Percentiles rank a stretch among this genome's conserved stretches.
phyloP scores from a whole-genome alignment of 2,797 vertebrate genomes.

The Enteromius anoplus region DNA sequence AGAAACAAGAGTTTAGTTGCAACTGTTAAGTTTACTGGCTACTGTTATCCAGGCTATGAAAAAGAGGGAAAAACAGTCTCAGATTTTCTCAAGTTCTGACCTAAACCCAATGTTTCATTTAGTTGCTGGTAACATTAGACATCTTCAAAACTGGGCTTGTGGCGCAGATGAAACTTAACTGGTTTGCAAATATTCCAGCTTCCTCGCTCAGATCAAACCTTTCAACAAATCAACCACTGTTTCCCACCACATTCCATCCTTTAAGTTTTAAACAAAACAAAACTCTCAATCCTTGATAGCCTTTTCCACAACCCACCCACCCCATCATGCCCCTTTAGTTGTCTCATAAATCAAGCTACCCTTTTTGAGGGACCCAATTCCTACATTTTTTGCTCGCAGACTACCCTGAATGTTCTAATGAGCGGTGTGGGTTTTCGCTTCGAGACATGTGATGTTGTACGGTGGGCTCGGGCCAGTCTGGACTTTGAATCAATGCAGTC shows the following conservation, averaged over 20 bases:
- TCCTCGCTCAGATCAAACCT: constrained; percentile 37
- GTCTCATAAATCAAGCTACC: constrained; percentile 49
- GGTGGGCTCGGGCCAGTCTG: constrained; percentile 59
- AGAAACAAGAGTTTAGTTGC: not conserved
- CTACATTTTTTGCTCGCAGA: constrained; percentile 50
- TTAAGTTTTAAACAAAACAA: constrained; percentile 41
- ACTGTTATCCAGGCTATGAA: not conserved
- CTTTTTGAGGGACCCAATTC: constrained; percentile 45
- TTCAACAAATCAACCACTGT: constrained; percentile 44
- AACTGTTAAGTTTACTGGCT: not conserved
- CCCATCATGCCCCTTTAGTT: constrained; percentile 27
- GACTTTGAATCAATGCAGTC: constrained; percentile 65
- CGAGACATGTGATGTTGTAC: constrained; percentile 57
- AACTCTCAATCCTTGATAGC: constrained; percentile 26
- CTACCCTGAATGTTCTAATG: constrained; percentile 57
- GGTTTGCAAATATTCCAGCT: constrained; percentile 23
- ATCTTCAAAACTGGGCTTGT: constrained; percentile 19
- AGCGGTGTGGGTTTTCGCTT: constrained; percentile 57
- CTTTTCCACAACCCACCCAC: constrained; percentile 31
- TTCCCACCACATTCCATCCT: constrained; percentile 45
- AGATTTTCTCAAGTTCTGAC: not conserved
- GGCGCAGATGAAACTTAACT: constrained; percentile 12
- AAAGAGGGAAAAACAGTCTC: not conserved
- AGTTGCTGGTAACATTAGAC: constrained; percentile 31
- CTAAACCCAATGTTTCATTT: constrained; percentile 8